Percentiles rank a stretch among this genome's conserved stretches.
Conservation (phyloP, 23 tunicate species). For the Styela clava region DNA sequence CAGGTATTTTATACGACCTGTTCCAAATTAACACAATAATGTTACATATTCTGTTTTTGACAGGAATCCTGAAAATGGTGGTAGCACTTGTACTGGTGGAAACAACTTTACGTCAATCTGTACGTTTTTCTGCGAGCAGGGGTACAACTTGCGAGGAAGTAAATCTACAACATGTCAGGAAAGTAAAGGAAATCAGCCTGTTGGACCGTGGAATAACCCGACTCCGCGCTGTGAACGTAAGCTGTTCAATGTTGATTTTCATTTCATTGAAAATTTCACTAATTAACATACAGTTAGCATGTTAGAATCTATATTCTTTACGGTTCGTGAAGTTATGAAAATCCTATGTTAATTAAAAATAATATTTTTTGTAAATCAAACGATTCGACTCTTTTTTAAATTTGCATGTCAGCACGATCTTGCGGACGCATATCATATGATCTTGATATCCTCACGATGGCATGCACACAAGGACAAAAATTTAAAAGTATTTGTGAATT, state of each 20-base stretch:
- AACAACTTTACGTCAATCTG: not conserved
- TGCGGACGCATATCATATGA: constrained; percentile 4
- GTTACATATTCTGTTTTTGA: too few species aligned
- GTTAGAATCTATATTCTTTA: too few species aligned
- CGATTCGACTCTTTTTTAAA: too few species aligned
- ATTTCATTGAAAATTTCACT: too few species aligned
- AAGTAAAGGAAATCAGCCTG: constrained; percentile 2
- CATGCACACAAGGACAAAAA: not conserved
- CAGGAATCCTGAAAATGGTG: constrained; percentile 15
- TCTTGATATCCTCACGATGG: not conserved
- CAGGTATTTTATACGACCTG: too few species aligned
- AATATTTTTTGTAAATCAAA: too few species aligned
- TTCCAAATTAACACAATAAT: too few species aligned
- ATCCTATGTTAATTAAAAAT: too few species aligned
- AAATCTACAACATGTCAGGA: not conserved
- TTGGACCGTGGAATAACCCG: not conserved
- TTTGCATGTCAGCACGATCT: not conserved
- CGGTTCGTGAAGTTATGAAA: too few species aligned
- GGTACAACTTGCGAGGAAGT: constrained; percentile 2
- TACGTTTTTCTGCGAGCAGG: not conserved
- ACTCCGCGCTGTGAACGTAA: constrained; percentile 6
- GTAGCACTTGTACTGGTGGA: not conserved
- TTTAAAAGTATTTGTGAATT: constrained; percentile 5
- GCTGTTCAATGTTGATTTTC: too few species aligned
- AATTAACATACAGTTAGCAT: too few species aligned